Evolutionary conservation across 2,797 vertebrate genomes (phyloP).

Genomic region (Acanthiza pusilla): DNA sequence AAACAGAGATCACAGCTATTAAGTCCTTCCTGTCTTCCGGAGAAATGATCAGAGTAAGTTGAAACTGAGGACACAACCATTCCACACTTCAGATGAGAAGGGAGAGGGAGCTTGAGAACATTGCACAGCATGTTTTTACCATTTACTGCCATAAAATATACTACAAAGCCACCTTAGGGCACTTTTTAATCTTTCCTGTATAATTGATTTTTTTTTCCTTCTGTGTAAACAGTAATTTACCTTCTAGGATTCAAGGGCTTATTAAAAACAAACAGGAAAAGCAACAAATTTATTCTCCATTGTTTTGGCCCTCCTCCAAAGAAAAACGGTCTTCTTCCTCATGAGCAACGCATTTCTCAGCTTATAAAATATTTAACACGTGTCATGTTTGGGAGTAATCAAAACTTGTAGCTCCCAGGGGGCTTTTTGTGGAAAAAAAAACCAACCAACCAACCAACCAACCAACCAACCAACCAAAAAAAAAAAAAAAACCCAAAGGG

Average conservation of each 20-base stretch:
- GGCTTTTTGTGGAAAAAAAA: fast-evolving
- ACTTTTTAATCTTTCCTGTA: slow-evolving; percentile 37
- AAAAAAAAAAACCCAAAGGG: no score
- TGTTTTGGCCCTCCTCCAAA: not conserved
- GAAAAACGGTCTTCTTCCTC: not conserved
- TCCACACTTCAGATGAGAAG: not conserved
- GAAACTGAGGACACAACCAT: not conserved
- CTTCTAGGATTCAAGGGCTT: slow-evolving; percentile 22
- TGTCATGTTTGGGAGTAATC: not conserved
- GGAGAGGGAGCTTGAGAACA: not conserved
- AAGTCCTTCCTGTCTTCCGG: not conserved
- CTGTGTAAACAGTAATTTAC: slow-evolving; percentile 49
- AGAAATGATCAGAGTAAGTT: not conserved
- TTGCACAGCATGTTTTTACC: not conserved
- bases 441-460: no score
- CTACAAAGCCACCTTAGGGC: not conserved
- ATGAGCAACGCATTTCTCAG: not conserved
- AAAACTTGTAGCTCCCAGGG: not conserved
- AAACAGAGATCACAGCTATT: not conserved
- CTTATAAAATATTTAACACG: not conserved
- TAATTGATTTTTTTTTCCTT: slow-evolving; percentile 11
- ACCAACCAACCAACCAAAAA: no score
- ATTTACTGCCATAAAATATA: not conserved
- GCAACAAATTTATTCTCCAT: not conserved
- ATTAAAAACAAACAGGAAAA: slow-evolving; percentile 14